phyloP scores from a whole-genome alignment of 1,140 invertebrate genomes.

The Eueides isabella region DNA sequence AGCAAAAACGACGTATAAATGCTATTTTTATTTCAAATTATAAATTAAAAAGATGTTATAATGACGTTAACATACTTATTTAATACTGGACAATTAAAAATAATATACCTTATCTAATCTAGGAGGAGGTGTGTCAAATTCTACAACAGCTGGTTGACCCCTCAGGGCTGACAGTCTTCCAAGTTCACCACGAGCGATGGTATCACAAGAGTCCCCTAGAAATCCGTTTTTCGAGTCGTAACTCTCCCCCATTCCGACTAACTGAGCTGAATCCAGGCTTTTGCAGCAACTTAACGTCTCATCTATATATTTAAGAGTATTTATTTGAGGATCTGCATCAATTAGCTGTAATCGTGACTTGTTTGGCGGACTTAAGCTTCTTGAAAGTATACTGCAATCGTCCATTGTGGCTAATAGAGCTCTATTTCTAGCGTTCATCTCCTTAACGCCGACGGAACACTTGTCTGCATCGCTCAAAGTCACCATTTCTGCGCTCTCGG shows the following conservation, averaged over 20 bases:
- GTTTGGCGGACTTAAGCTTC: slow-evolving; percentile 77
- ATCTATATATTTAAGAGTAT: slow-evolving; percentile 84
- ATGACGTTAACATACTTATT: too few relatives aligned
- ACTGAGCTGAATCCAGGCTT: slow-evolving; percentile 76
- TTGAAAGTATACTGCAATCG: slow-evolving; percentile 78
- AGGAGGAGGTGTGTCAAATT: slow-evolving; percentile 70
- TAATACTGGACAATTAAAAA: too few relatives aligned
- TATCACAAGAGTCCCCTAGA: slow-evolving; percentile 75
- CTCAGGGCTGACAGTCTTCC: slow-evolving; percentile 58
- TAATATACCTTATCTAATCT: slow-evolving; percentile 59
- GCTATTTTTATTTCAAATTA: too few relatives aligned
- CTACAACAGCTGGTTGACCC: slow-evolving; percentile 47
- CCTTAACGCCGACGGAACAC: slow-evolving; percentile 59
- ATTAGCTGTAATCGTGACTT: slow-evolving; percentile 77
- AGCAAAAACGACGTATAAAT: too few relatives aligned
- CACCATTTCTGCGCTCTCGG: slow-evolving; percentile 77
- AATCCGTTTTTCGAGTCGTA: slow-evolving; percentile 79
- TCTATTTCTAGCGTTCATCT: slow-evolving; percentile 72
- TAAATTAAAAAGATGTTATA: too few relatives aligned
- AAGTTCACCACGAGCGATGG: slow-evolving; percentile 70
- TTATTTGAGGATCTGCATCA: slow-evolving; percentile 84
- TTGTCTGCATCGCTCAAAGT: slow-evolving; percentile 71
- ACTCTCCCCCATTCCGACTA: slow-evolving; percentile 77
- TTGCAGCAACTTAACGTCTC: slow-evolving; percentile 81
- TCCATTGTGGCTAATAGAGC: slow-evolving; percentile 78